Conservation (phyloP, 2,888 invertebrate genomes). For the Polydrusus pterygomalis region DNA sequence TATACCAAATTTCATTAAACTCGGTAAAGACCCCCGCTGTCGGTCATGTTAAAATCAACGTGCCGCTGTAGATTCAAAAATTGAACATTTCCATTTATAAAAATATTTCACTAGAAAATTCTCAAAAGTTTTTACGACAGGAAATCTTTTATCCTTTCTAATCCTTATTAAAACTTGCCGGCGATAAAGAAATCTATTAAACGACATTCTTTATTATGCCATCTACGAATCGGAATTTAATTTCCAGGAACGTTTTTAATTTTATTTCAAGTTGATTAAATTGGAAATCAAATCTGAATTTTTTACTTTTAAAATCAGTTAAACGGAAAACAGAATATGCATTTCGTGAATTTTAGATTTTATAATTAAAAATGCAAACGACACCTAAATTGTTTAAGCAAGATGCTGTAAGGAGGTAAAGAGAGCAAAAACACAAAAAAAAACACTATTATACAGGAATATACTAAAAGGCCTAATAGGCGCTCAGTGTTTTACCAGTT, state of each 20-base stretch:
- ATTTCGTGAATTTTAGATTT: not conserved
- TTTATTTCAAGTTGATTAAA: slow-evolving; percentile 14
- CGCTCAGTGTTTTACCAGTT: too few species aligned
- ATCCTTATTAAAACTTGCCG: slow-evolving; percentile 10
- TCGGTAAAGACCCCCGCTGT: too few species aligned
- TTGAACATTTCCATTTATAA: not conserved
- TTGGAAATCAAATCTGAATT: slow-evolving; percentile 12
- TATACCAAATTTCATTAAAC: too few species aligned
- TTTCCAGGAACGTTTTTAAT: slow-evolving; percentile 16
- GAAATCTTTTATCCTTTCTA: slow-evolving; percentile 1
- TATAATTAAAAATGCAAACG: not conserved
- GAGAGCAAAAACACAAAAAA: too few species aligned
- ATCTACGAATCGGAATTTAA: slow-evolving; percentile 22
- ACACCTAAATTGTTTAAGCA: not conserved
- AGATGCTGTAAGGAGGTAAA: too few species aligned
- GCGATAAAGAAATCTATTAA: slow-evolving; percentile 17
- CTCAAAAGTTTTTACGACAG: not conserved
- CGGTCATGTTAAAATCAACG: too few species aligned
- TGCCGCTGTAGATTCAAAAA: not conserved
- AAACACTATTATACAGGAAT: too few species aligned
- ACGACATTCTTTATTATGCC: slow-evolving; percentile 8
- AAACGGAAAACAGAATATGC: not conserved
- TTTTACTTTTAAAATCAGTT: slow-evolving; percentile 9
- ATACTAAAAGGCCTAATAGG: too few species aligned
- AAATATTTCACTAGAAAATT: not conserved